Evolutionary conservation across 30 jellyfish, hydroid and myxozoan genomes (phyloP).

Genomic region (Rhopilema esculentum): DNA sequence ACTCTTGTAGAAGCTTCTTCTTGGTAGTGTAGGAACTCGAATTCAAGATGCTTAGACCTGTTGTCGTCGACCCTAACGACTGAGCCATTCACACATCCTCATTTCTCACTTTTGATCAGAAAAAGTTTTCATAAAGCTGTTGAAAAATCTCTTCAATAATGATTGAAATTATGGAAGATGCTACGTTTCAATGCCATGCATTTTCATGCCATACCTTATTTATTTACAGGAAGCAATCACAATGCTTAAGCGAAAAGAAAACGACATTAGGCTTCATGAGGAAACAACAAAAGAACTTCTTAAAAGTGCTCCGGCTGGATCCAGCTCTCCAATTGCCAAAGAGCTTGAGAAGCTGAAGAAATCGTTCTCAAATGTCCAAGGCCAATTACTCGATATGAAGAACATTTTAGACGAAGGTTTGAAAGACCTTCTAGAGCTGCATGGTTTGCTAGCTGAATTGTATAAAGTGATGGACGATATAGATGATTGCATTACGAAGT

Average conservation of each 20-base stretch:
- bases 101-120: too few relatives aligned
- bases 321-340: conserved; percentile 72
- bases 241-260: conserved; percentile 67
- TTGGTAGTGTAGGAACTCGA: too few relatives aligned
- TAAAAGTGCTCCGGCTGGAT: conserved; percentile 71
- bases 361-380: conserved; percentile 59
- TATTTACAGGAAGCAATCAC: conserved; percentile 63
- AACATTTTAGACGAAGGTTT: conserved; percentile 54
- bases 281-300: conserved; percentile 66
- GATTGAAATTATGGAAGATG: too few relatives aligned
- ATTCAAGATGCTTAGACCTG: too few relatives aligned
- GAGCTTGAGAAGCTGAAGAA: conserved; percentile 75
- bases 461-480: conserved; percentile 80
- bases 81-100: too few relatives aligned
- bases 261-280: conserved; percentile 44
- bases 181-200: too few relatives aligned
- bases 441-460: conserved; percentile 52
- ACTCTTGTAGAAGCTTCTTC: too few relatives aligned
- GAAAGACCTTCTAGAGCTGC: conserved; percentile 71
- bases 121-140: too few relatives aligned
- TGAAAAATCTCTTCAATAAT: too few relatives aligned
- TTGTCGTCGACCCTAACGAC: too few relatives aligned
- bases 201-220: not conserved
- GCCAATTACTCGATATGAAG: conserved; percentile 55
- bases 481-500: conserved; percentile 81